Conservation (phyloP, 2,113 vertebrate species). For the Centropus unirufus region DNA sequence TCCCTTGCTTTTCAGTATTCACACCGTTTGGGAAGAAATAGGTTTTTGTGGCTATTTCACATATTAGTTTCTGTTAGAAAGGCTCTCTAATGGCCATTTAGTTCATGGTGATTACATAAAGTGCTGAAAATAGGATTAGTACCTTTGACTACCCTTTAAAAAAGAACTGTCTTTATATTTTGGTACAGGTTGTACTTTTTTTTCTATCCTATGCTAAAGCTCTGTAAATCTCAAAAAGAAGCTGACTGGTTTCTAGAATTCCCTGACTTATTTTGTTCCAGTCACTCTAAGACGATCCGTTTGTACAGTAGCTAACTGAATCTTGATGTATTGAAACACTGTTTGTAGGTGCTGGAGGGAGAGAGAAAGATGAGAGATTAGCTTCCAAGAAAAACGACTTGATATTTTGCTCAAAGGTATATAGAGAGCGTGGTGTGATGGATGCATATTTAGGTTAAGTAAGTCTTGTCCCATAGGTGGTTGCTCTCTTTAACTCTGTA, state of each 20-base stretch:
- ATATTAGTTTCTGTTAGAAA: slow-evolving; percentile 16
- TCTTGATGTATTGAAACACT: neutral
- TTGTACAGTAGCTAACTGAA: neutral
- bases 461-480: neutral
- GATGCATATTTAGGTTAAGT: neutral
- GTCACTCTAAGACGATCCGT: neutral
- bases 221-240: neutral
- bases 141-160: slow-evolving; percentile 15
- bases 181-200: neutral
- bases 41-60: neutral
- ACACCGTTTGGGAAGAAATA: neutral
- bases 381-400: neutral
- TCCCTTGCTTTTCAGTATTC: slow-evolving; percentile 22
- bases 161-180: neutral
- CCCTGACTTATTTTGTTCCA: neutral
- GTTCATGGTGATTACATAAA: neutral
- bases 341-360: neutral
- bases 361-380: neutral
- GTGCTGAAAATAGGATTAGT: slow-evolving; percentile 51
- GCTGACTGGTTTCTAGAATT: neutral
- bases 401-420: neutral
- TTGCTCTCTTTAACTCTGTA: neutral
- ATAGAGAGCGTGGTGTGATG: neutral
- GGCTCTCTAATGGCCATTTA: slow-evolving; percentile 21
- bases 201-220: neutral